These are phyloP conservation scores for Sphinx pinastri DNA, from an alignment of 2,888 invertebrate genomes.

Conservation along the genomic window DNA sequence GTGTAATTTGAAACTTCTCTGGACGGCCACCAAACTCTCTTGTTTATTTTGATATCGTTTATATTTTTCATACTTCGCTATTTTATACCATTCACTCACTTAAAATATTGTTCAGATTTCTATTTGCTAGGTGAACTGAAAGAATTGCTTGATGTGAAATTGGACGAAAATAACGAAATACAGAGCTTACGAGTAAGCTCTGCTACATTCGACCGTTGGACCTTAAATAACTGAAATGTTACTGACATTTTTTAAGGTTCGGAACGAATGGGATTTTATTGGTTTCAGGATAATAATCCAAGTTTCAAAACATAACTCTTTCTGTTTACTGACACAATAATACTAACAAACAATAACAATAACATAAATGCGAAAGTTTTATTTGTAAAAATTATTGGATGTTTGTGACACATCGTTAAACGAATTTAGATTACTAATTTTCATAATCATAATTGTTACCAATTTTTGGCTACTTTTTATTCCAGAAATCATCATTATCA, in stretches of 20 bases:
- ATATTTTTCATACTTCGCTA: slow-evolving; percentile 45
- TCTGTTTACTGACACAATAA: too few species aligned
- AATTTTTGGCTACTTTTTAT: too few species aligned
- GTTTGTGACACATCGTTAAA: too few species aligned
- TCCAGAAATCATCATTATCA: too few species aligned
- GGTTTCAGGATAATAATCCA: too few species aligned
- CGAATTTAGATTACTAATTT: too few species aligned
- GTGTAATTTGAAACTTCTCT: slow-evolving; percentile 53
- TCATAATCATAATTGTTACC: too few species aligned
- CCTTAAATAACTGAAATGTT: slow-evolving; percentile 22
- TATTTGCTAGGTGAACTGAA: slow-evolving; percentile 16
- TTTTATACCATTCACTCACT: slow-evolving; percentile 27
- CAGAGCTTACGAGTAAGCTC: slow-evolving; percentile 13
- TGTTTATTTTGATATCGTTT: slow-evolving; percentile 43
- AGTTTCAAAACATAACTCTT: too few species aligned
- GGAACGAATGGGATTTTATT: neutral
- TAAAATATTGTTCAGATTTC: slow-evolving; percentile 26
- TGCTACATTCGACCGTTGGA: neutral
- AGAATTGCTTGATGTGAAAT: slow-evolving; percentile 27
- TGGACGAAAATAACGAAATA: slow-evolving; percentile 22
- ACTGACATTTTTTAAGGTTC: slow-evolving; percentile 9
- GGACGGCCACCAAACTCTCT: slow-evolving; percentile 45
- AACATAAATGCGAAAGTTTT: too few species aligned
- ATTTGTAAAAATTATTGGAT: too few species aligned
- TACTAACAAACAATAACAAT: too few species aligned